Percentiles rank a stretch among this genome's conserved stretches.
These are phyloP conservation scores for Parochlus steinenii DNA, from an alignment of 2,888 invertebrate species.

Conservation along the genomic window DNA sequence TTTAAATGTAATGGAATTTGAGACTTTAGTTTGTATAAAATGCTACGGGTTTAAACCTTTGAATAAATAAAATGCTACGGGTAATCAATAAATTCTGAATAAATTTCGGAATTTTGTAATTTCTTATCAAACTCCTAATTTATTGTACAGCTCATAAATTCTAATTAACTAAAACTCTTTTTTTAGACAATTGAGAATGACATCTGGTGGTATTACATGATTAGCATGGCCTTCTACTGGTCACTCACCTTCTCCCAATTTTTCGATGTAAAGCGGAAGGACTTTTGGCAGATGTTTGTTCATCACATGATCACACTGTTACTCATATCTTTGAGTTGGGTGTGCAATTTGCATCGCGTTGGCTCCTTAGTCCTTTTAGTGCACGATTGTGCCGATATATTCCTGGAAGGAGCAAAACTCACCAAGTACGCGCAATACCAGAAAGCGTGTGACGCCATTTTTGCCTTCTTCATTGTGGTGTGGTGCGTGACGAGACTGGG, in stretches of 20 bases:
- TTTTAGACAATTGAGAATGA: constrained; percentile 60
- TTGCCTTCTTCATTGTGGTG: constrained; percentile 71
- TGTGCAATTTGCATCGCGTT: constrained; percentile 79
- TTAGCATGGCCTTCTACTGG: constrained; percentile 90
- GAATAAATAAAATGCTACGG: too few species aligned
- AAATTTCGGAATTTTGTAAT: too few species aligned
- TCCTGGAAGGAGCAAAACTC: constrained; percentile 85
- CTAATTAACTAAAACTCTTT: constrained; percentile 12
- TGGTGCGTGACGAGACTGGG: constrained; percentile 87
- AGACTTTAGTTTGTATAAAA: too few species aligned
- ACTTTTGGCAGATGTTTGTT: constrained; percentile 97
- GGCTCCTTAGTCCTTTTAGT: constrained; percentile 77
- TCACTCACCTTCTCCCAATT: constrained; percentile 84
- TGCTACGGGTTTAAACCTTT: too few species aligned
- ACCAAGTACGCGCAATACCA: constrained; percentile 85
- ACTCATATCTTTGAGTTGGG: constrained; percentile 85
- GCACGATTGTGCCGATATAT: constrained; percentile 82
- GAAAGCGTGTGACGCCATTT: constrained; percentile 70
- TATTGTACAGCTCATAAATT: too few species aligned
- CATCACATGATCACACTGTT: constrained; percentile 90
- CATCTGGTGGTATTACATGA: constrained; percentile 96
- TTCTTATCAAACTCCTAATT: too few species aligned
- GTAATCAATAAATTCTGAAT: too few species aligned
- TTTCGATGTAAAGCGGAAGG: constrained; percentile 82
- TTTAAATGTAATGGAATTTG: too few species aligned